phyloP scores from a whole-genome alignment of 2,888 invertebrate genomes.

The Tinea trinotella region DNA sequence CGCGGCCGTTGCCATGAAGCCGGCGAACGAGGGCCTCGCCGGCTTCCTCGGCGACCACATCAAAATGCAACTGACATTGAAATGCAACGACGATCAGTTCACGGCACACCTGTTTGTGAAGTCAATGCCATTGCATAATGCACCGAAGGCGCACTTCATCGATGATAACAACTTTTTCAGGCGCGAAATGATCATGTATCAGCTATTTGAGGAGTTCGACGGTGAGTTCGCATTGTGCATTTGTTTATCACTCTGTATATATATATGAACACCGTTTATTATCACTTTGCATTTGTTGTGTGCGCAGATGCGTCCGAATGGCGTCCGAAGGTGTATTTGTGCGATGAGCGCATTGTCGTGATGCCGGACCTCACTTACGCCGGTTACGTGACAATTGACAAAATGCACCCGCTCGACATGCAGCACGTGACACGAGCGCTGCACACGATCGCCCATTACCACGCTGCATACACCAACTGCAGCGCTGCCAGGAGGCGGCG shows the following conservation, averaged over 20 bases:
- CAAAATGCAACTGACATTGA: slow-evolving; percentile 22
- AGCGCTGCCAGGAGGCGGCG: slow-evolving; percentile 34
- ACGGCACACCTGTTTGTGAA: slow-evolving; percentile 40
- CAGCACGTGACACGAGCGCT: slow-evolving; percentile 26
- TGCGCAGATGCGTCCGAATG: slow-evolving; percentile 38
- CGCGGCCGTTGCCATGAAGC: slow-evolving; percentile 29
- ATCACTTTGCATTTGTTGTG: neutral
- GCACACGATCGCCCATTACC: slow-evolving; percentile 35
- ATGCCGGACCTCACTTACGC: slow-evolving; percentile 45
- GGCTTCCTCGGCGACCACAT: slow-evolving; percentile 55
- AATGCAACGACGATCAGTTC: neutral
- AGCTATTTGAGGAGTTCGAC: slow-evolving; percentile 39
- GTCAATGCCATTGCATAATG: slow-evolving; percentile 38
- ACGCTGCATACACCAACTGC: slow-evolving; percentile 31
- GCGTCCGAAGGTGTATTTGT: slow-evolving; percentile 39
- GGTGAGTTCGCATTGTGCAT: slow-evolving; percentile 20
- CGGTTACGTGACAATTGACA: slow-evolving; percentile 35
- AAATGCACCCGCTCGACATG: neutral
- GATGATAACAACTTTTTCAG: slow-evolving; percentile 34
- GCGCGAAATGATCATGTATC: slow-evolving; percentile 43
- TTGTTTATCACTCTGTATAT: neutral
- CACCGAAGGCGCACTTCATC: slow-evolving; percentile 47
- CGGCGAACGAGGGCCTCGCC: slow-evolving; percentile 39
- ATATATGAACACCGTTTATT: no score
- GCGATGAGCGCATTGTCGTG: slow-evolving; percentile 41